Percentiles rank a stretch among this genome's conserved stretches.
Evolutionary conservation across 2,113 vertebrate genomes (phyloP).

Genomic region (Saguinus imperator): DNA sequence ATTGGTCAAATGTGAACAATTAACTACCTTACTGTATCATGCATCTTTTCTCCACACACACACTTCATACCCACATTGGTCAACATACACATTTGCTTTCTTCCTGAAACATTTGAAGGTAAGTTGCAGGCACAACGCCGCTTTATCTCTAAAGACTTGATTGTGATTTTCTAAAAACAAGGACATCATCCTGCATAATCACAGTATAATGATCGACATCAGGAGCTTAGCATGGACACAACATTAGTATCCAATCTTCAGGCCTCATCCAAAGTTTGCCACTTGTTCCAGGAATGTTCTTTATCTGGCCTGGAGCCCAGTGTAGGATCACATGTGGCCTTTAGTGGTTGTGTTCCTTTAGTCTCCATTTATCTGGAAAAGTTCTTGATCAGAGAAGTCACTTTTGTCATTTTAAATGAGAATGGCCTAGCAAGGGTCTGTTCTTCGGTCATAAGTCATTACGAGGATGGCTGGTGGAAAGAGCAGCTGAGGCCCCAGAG

Average conservation of each 20-base stretch:
- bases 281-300: background rate
- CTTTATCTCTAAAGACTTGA: background rate
- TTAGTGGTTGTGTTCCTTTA: background rate
- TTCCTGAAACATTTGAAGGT: background rate
- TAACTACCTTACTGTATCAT: background rate
- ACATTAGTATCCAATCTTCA: background rate
- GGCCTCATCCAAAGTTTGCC: background rate
- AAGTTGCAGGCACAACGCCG: background rate
- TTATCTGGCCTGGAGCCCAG: background rate
- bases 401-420: background rate
- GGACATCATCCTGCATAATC: background rate
- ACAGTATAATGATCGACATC: background rate
- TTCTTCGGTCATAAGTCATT: background rate
- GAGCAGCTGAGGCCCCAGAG: background rate
- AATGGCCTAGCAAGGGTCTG: background rate
- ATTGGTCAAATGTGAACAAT: background rate
- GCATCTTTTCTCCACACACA: background rate
- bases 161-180: background rate
- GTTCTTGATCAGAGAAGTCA: background rate
- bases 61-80: background rate
- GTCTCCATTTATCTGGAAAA: background rate
- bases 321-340: background rate
- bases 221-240: background rate
- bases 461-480: background rate
- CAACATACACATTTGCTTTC: background rate